A percentile compares a stretch with the other conserved stretches of the same genome.
phyloP scores from a whole-genome alignment of 2,888 invertebrate species.

The Caenorhabditis uteleia region DNA sequence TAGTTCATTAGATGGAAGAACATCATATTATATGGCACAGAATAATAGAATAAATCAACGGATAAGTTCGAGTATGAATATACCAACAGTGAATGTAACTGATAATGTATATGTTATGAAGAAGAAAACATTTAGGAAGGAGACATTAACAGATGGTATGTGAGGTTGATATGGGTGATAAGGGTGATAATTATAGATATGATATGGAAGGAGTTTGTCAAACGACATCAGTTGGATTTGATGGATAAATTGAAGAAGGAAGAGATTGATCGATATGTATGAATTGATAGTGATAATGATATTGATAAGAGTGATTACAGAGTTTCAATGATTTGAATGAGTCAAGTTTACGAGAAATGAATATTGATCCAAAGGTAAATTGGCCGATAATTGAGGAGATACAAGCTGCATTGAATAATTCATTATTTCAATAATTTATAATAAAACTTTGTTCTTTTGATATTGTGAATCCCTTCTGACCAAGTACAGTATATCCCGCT shows the following conservation, averaged over 20 bases:
- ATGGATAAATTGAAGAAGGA: conserved; percentile 18
- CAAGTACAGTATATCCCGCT: no score
- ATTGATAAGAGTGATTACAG: conserved; percentile 9
- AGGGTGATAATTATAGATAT: conserved; percentile 20
- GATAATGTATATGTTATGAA: no score
- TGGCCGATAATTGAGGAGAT: conserved; percentile 13
- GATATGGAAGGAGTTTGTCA: conserved; percentile 20
- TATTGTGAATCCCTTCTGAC: no score
- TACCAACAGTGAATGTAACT: no score
- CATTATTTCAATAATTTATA: no score
- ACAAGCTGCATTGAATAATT: no score
- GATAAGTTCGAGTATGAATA: no score
- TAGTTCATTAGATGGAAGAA: conserved; percentile 9
- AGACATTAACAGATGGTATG: no score
- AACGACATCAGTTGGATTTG: conserved; percentile 7
- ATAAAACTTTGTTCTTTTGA: no score
- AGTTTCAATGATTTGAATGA: conserved; percentile 20
- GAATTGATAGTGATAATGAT: background rate
- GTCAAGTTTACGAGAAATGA: conserved; percentile 10
- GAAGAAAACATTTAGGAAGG: no score
- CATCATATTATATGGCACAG: background rate
- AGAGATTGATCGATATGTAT: conserved; percentile 32
- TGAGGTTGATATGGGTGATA: no score
- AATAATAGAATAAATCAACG: no score
- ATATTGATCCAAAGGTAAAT: conserved; percentile 12